Evolutionary conservation across 2,113 vertebrate genomes (phyloP).

Genomic region (Poeciliopsis prolifica): DNA sequence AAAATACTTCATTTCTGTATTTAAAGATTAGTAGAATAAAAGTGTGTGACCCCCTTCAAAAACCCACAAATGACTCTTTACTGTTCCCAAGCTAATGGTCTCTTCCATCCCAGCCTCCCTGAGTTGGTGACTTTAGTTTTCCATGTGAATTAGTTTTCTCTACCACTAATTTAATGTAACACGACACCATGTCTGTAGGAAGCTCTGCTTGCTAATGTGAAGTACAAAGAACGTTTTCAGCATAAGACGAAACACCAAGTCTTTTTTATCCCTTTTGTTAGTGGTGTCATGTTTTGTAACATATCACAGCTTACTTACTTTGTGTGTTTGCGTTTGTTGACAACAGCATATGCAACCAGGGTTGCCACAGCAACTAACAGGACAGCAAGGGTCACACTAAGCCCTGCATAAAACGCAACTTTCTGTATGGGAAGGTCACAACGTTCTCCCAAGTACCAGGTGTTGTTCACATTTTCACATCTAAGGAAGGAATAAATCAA

Average conservation of each 20-base stretch:
- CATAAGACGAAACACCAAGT: not conserved
- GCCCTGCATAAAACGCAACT: slow-evolving; percentile 25
- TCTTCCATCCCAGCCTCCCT: too few relatives aligned
- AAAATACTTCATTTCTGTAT: too few relatives aligned
- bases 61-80: too few relatives aligned
- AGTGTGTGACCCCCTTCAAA: too few relatives aligned
- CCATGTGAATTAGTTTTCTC: too few relatives aligned
- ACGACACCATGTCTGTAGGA: too few relatives aligned
- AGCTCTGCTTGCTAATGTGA: too few relatives aligned
- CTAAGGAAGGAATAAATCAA: slow-evolving; percentile 3
- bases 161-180: too few relatives aligned
- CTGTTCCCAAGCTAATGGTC: too few relatives aligned
- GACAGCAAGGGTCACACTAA: slow-evolving; percentile 16
- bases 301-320: slow-evolving; percentile 24
- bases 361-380: slow-evolving; percentile 21
- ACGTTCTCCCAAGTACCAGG: slow-evolving; percentile 35
- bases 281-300: not conserved
- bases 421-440: slow-evolving; percentile 10
- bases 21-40: too few relatives aligned
- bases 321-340: slow-evolving; percentile 28
- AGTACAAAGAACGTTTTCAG: not conserved
- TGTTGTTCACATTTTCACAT: not conserved
- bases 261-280: not conserved
- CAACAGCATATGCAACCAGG: slow-evolving; percentile 4
- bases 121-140: too few relatives aligned